These are phyloP conservation scores for Linepithema humile DNA, from an alignment of 1,140 invertebrate species.

Conservation along the genomic window DNA sequence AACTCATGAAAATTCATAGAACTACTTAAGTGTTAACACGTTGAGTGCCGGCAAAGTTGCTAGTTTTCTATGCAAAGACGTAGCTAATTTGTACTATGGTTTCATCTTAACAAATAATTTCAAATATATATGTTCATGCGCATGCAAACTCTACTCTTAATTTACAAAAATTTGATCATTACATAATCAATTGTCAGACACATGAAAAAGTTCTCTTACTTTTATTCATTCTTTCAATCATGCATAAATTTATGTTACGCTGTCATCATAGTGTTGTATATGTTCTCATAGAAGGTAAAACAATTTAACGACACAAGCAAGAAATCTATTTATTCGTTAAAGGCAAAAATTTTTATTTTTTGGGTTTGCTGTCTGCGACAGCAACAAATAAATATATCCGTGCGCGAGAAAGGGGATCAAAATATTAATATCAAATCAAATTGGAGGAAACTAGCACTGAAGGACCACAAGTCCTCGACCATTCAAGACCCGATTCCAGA, in stretches of 20 bases:
- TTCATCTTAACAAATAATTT: conserved; percentile 23
- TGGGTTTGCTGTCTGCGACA: too few relatives aligned
- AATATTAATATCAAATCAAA: background rate
- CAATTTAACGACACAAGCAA: background rate
- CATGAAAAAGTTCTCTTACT: too few relatives aligned
- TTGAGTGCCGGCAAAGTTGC: conserved; percentile 27
- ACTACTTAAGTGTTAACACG: conserved; percentile 45
- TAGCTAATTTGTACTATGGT: conserved; percentile 17
- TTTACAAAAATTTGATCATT: background rate
- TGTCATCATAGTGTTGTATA: too few relatives aligned
- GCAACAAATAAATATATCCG: background rate
- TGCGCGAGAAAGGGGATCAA: background rate
- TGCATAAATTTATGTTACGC: background rate
- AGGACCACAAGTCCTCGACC: background rate
- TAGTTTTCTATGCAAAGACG: conserved; percentile 45
- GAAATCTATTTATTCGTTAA: background rate
- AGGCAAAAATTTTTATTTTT: background rate
- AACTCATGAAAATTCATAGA: conserved; percentile 53
- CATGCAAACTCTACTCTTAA: background rate
- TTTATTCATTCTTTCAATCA: too few relatives aligned
- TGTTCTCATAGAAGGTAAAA: background rate
- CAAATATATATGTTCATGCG: background rate
- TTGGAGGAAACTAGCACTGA: background rate
- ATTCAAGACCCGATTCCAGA: background rate
- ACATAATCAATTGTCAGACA: background rate